phyloP scores from a whole-genome alignment of 2,888 invertebrate genomes.

The Pseudolycoriella hygida region DNA sequence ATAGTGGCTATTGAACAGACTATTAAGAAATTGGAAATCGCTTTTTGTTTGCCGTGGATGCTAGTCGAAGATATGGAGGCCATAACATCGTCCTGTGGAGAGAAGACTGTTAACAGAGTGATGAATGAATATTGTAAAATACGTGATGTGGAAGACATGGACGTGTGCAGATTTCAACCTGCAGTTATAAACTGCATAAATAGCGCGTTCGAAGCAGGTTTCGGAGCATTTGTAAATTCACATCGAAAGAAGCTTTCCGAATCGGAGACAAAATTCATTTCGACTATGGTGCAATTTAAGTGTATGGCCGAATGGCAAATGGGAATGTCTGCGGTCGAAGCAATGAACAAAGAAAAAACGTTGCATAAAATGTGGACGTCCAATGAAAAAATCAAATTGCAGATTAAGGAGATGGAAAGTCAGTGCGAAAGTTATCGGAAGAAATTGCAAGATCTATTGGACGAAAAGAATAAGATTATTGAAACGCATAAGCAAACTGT shows the following conservation, averaged over 20 bases:
- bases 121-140: neutral
- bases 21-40: conserved; percentile 25
- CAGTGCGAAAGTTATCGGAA: conserved; percentile 23
- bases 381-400: conserved; percentile 25
- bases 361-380: conserved; percentile 30
- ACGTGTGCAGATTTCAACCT: neutral
- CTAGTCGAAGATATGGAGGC: neutral
- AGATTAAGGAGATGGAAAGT: conserved; percentile 24
- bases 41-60: conserved; percentile 6
- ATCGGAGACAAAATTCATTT: conserved; percentile 4
- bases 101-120: neutral
- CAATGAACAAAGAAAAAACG: conserved; percentile 28
- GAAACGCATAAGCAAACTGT: conserved; percentile 20
- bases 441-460: conserved; percentile 20
- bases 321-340: conserved; percentile 31
- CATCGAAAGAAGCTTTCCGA: conserved; percentile 6
- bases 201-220: neutral
- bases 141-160: neutral
- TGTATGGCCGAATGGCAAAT: conserved; percentile 16
- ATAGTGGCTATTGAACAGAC: conserved; percentile 33
- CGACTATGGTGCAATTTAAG: conserved; percentile 2
- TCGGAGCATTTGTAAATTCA: neutral
- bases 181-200: neutral
- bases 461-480: conserved; percentile 22
- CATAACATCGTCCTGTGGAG: neutral